Evolutionary conservation across 2,797 vertebrate species (phyloP), one percentile per base, ranked within the genome.

Genomic region (Muscicapa striata): DNA sequence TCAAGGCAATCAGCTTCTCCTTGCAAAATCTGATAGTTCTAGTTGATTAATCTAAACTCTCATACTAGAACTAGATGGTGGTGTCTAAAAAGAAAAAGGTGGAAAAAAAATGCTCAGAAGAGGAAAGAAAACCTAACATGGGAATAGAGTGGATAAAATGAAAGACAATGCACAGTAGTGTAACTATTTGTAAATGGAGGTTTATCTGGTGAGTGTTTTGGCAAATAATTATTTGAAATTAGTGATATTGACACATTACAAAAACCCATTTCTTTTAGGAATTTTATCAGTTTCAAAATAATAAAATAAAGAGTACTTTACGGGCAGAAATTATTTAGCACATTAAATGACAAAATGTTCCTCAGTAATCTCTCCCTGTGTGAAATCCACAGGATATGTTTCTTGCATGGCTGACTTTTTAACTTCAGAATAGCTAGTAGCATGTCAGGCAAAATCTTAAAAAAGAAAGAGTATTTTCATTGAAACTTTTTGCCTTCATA

Each of bases 211-310:
- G 34, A 63, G 18, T 66, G 55, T 90, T 69, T 78, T 54, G 4
- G 43, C 27, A 43, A 81, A 90, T 67, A 74, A 88, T 83, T 59
- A 75, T 49, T 80, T 76, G 22, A 24, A 90, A 46, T 91, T 51
- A 81, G 17, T 26, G 30, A 13, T 85, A 34, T 41, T 81, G 1
- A 29, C 9, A 5, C 69, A 38, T 77, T 63, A 29, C 26, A 38
- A 84, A 78, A 74, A 64, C 40, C 0, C 0, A 8, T 26, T 36
- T 75, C 4, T 73, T 86, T 36, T 29, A 76, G 11, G n/a, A 4
- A 8, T 49, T 81, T 93, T 77, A 51, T 46, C 41, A 6, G 9
- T 86, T 86, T 29, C 15, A 75, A 63, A 72, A 75, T 18, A 79
- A 69, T 30, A 29, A 40, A 41, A 23, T 49, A 14, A 89, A 80